Evolutionary conservation across 2,797 vertebrate genomes (phyloP), one percentile per base, ranked within the genome.

Genomic region (Brachymystax lenok): DNA sequence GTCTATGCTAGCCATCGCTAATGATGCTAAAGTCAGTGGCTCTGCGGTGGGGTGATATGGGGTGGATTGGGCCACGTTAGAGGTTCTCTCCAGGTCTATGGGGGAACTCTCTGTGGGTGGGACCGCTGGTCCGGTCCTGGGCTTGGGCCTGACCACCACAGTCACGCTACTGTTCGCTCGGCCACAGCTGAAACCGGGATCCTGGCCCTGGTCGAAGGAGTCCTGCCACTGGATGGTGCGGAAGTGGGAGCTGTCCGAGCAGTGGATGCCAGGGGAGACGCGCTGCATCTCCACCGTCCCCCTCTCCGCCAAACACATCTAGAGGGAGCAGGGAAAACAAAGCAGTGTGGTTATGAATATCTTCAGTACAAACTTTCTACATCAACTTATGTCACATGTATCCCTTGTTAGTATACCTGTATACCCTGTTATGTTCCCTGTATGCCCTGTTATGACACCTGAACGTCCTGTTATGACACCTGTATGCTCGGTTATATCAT

Each of bases 201-300:
- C 81, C 4, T 10, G 67, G 72, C 78, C 86, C 79, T 82, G 27
- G 76, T 95, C 92, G 24, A 95, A 93, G 14, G 93, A 94, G 64
- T 92, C 87, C 84, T 95, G 93, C 2, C 92, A 87, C 74, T 92
- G 82, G 69, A 95, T 95, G 40, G 93, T 92, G 46, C 92, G 85
- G 75, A 95, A 95, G 82, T 92, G 92, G 74, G 91, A 92, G 27
- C 50, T 75, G 24, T 74, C 74, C 0, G 87, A 83, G 13, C 61
- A 71, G 4, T 5, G 76, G 66, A 81, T 10, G 8, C 59, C 59
- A 10, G 80, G 78, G 13, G 85, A 77, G 16, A 69, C 19, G 52
- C 1, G 74, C 77, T 86, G 85, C 0, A 79, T 27, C 76, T 92
- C 93, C 74, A 85, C 77, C 4, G 74, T 59, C 0, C 80, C 77